Base-by-base conservation (phyloP, 2,113 vertebrate genomes). In the Pterocles gutturalis region DNA sequence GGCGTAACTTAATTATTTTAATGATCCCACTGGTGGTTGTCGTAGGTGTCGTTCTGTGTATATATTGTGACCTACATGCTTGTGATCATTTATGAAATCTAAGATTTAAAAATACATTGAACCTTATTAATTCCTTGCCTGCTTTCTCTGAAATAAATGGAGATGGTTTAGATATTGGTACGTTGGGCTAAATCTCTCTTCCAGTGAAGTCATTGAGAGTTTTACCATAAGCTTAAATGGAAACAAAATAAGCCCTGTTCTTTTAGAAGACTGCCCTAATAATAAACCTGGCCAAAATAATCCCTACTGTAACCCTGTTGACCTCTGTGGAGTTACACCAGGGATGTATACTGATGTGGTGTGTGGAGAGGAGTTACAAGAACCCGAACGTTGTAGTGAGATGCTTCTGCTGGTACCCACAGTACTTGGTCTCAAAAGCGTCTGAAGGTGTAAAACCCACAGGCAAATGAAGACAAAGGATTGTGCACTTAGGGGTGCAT, bases 1-100 rank as follows among this genome's bases (percentile, higher is more conserved):
- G 95, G 95, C 95, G 90, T 96, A 76, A 55, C 90, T 95, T 94
- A 91, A 96, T 94, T 95, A 95, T 95, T 97, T 94, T 96, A 96
- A 97, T 91, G 89, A 95, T 95, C 92, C 96, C 87, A 54, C 77
- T 97, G 91, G 89, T 94, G 77, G 91, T 66, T 95, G 93, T 95
- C 1, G 11, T 96, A 91, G 89, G 94, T 97, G 94, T 89, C 36
- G 9, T 91, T 92, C 83, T 92, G 62, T 96, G 93, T 95, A 60
- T 62, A 72, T 85, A 83, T 91, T 89, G 83, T 96, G 96, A 97
- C 93, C 88, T 93, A 89, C 77, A 83, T 94, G 89, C 61, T 85
- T 91, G 83, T 51, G 77, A 95, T 95, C 80, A 58, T 91, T 91
- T 92, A 77, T 92, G 89, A 96, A 95, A 95, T 87, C 34, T 58